These are phyloP conservation scores for Calyptomena viridis DNA, from an alignment of 2,113 vertebrate genomes.

Conservation along the genomic window DNA sequence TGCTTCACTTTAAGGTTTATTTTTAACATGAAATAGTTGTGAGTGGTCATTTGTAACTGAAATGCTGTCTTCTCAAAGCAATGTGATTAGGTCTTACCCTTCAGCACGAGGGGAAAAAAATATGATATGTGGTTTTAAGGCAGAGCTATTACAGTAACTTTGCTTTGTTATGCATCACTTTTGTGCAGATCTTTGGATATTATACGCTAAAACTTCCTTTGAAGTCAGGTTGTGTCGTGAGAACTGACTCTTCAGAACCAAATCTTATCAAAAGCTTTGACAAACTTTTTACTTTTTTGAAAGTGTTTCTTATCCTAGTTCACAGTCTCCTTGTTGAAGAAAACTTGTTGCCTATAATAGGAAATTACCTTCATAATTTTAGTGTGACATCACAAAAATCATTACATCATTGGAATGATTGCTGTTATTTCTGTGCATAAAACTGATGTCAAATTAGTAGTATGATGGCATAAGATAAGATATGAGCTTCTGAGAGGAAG, in stretches of 20 bases:
- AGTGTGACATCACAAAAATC: background rate
- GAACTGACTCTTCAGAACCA: background rate
- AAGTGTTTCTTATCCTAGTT: background rate
- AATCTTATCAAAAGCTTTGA: background rate
- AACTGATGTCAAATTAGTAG: background rate
- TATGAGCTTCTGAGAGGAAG: background rate
- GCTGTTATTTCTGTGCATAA: background rate
- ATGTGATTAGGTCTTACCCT: background rate
- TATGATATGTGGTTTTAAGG: background rate
- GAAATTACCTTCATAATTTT: background rate
- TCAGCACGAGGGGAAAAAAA: background rate
- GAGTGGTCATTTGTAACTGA: background rate
- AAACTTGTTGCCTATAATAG: background rate
- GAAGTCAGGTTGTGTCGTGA: background rate
- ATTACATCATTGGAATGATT: background rate
- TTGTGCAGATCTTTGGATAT: background rate
- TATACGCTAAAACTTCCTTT: background rate
- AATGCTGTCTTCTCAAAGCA: background rate
- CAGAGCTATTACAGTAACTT: background rate
- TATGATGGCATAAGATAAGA: background rate
- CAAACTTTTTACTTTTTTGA: background rate
- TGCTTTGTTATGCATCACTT: background rate
- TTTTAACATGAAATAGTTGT: slow-evolving; percentile 18
- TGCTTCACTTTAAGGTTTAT: slow-evolving; percentile 22
- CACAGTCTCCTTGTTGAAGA: background rate